phyloP scores from a whole-genome alignment of 2,113 vertebrate genomes.

The Crocuta crocuta region DNA sequence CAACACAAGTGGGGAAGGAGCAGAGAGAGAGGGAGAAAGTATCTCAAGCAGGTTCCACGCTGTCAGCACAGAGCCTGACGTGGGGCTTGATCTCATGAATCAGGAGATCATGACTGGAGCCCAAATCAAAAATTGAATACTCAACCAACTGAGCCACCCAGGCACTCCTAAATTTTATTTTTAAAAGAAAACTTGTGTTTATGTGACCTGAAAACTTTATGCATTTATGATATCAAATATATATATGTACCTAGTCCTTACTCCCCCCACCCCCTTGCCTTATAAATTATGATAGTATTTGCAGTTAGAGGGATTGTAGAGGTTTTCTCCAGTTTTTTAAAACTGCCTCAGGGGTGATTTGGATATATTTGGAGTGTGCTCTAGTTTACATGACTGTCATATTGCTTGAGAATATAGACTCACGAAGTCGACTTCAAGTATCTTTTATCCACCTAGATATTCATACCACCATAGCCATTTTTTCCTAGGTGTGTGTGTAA shows the following conservation, averaged over 20 bases:
- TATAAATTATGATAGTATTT: not conserved
- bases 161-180: not conserved
- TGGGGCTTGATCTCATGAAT: too few relatives aligned
- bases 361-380: not conserved
- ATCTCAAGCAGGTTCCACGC: too few relatives aligned
- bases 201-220: not conserved
- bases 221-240: not conserved
- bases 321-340: not conserved
- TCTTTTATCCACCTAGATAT: not conserved
- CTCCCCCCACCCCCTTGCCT: not conserved
- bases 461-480: not conserved
- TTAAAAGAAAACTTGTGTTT: not conserved
- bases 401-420: not conserved
- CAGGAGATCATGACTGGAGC: too few relatives aligned
- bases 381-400: not conserved
- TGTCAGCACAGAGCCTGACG: too few relatives aligned
- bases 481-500: not conserved
- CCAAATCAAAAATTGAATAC: too few relatives aligned
- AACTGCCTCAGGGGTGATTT: not conserved
- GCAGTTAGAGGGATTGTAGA: not conserved
- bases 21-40: too few relatives aligned
- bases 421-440: not conserved
- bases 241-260: not conserved
- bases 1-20: too few relatives aligned
- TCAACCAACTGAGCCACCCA: too few relatives aligned